A percentile compares a stretch with the other conserved stretches of the same genome.
Evolutionary conservation across 2,797 vertebrate genomes (phyloP).

Genomic region (Muraenolepis orangiensis): DNA sequence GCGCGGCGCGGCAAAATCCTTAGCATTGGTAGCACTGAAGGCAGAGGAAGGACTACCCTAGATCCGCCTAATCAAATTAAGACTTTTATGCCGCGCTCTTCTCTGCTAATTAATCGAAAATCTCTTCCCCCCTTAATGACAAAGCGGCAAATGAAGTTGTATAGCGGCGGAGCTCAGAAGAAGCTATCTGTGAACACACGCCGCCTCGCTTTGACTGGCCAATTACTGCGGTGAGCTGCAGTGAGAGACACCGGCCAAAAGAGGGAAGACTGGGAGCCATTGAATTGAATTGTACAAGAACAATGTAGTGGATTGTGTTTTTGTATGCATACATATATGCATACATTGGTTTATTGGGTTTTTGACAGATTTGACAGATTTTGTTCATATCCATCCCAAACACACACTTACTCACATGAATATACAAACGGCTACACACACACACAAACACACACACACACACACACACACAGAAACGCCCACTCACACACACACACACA

Average conservation of each 20-base stretch:
- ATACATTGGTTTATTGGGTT: neutral
- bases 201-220: slow-evolving; percentile 5
- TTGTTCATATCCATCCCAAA: neutral
- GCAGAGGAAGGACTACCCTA: slow-evolving; percentile 10
- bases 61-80: slow-evolving; percentile 43
- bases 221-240: slow-evolving; percentile 16
- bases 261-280: neutral
- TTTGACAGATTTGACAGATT: neutral
- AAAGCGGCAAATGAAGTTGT: slow-evolving; percentile 49
- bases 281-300: slow-evolving; percentile 3
- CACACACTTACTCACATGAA: too few relatives aligned
- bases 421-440: slow-evolving; percentile 2
- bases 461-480: neutral
- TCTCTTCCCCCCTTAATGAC: slow-evolving; percentile 37
- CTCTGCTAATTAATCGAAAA: slow-evolving; percentile 45
- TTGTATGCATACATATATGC: neutral
- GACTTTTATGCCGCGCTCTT: slow-evolving; percentile 20
- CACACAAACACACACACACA: neutral
- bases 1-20: neutral
- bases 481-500: neutral
- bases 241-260: neutral
- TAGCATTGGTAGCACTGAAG: too few relatives aligned
- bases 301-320: neutral
- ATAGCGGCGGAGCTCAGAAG: slow-evolving; percentile 32
- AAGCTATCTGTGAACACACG: slow-evolving; percentile 22